Evolutionary conservation across 2,888 invertebrate genomes (phyloP).

Genomic region (Auanema freiburgensis): DNA sequence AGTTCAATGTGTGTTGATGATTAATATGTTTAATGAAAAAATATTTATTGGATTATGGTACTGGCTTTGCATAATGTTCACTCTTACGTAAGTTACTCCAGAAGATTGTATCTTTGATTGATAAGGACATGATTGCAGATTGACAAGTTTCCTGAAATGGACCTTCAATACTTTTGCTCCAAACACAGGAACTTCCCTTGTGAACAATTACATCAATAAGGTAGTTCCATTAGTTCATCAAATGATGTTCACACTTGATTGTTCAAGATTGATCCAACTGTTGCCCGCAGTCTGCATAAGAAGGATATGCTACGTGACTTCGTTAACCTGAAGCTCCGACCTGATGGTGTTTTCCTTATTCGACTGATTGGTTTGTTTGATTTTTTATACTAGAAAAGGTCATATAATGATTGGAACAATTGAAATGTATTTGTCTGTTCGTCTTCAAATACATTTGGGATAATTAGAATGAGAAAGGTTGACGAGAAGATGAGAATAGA

Average conservation of each 20-base stretch:
- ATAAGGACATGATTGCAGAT: constrained; percentile 28
- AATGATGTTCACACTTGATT: too few relatives aligned
- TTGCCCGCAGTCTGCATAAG: constrained; percentile 28
- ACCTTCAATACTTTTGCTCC: constrained; percentile 21
- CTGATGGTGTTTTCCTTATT: constrained; percentile 59
- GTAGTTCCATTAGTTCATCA: constrained; percentile 7
- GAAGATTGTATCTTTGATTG: neutral
- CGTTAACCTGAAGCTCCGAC: constrained; percentile 50
- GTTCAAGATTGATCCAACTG: constrained; percentile 43
- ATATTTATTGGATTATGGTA: constrained; percentile 64
- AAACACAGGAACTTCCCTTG: constrained; percentile 7
- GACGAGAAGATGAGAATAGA: too few relatives aligned
- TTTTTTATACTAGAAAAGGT: too few relatives aligned
- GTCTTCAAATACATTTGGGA: too few relatives aligned
- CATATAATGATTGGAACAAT: too few relatives aligned
- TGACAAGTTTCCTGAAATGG: constrained; percentile 48
- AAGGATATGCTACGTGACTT: constrained; percentile 38
- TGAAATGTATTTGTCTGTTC: too few relatives aligned
- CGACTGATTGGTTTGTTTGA: constrained; percentile 38
- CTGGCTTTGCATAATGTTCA: constrained; percentile 57
- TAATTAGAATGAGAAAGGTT: too few relatives aligned
- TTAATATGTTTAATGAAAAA: constrained; percentile 59
- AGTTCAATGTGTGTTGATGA: constrained; percentile 63
- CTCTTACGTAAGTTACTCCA: constrained; percentile 26
- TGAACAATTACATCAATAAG: constrained; percentile 42